A percentile compares a stretch with the other conserved stretches of the same genome.
Conservation (phyloP, 2,888 invertebrate genomes). For the Podabrus alpinus region DNA sequence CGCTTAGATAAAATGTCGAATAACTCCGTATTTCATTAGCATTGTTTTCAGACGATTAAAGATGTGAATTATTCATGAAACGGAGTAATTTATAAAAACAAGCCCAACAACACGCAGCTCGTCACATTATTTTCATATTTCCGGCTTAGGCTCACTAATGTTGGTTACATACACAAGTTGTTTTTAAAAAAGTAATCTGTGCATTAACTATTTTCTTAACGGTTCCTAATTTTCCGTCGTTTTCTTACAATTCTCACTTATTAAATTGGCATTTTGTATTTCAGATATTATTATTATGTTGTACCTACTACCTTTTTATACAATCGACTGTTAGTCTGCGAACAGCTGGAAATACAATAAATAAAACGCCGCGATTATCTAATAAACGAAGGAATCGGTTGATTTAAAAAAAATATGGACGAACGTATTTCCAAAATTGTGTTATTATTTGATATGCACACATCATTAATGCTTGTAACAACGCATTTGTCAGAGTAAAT, state of each 20-base stretch:
- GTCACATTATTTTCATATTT: slow-evolving; percentile 16
- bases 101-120: slow-evolving; percentile 16
- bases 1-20: slow-evolving; percentile 9
- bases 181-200: background rate
- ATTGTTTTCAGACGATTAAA: slow-evolving; percentile 26
- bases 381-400: background rate
- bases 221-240: background rate
- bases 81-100: slow-evolving; percentile 16
- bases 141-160: slow-evolving; percentile 7
- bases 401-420: background rate
- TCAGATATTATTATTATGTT: background rate
- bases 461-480: background rate
- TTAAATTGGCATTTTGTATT: background rate
- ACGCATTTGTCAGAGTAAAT: background rate
- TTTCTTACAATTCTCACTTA: background rate
- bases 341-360: background rate
- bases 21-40: slow-evolving; percentile 12
- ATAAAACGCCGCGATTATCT: no score
- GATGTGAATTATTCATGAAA: slow-evolving; percentile 23
- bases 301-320: background rate
- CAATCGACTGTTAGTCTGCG: no score
- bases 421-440: background rate
- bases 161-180: background rate
- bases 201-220: background rate
- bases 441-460: background rate